Evolutionary conservation across 2,113 vertebrate genomes (phyloP).

Genomic region (Pelvicachromis taeniatus): DNA sequence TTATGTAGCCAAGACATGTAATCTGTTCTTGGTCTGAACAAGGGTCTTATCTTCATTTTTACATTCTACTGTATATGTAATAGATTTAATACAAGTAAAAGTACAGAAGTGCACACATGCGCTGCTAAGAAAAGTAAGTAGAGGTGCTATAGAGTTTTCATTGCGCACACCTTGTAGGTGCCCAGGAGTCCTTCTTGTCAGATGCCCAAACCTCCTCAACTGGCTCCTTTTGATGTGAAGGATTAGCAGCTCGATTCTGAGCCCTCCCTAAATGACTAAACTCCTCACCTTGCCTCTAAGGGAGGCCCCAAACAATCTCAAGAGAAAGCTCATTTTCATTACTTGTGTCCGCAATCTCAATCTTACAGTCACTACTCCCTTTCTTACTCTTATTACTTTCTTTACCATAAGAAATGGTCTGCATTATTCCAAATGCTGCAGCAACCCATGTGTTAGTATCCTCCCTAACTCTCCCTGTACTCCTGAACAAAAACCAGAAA

Average conservation of each 20-base stretch:
- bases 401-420: neutral
- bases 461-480: neutral
- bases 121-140: neutral
- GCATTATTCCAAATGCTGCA: neutral
- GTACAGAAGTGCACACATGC: neutral
- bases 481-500: neutral
- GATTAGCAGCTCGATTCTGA: neutral
- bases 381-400: neutral
- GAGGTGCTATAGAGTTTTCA: neutral
- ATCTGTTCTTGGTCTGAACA: neutral
- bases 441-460: neutral
- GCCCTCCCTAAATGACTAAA: neutral
- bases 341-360: neutral
- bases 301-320: neutral
- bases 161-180: neutral
- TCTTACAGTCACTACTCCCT: neutral
- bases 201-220: neutral
- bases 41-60: neutral
- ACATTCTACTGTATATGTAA: neutral
- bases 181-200: neutral
- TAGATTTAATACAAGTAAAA: neutral
- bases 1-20: neutral
- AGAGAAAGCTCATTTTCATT: neutral
- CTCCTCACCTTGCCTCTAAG: neutral
- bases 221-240: neutral